Conservation (phyloP, 2,888 invertebrate genomes). For the Chydorus sphaericus region DNA sequence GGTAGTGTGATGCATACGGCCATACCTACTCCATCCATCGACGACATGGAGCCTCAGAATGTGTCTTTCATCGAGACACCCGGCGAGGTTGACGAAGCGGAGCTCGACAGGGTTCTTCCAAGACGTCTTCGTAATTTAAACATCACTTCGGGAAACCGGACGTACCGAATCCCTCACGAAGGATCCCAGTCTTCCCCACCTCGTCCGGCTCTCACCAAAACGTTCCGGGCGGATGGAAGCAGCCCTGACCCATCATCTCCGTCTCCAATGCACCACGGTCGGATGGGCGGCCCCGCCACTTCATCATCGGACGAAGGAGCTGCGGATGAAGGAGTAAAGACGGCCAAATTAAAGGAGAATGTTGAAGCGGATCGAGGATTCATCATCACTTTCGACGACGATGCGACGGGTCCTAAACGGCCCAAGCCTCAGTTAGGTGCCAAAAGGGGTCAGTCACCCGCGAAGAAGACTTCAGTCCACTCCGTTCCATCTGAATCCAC, state of each 20-base stretch:
- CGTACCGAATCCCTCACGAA: slow-evolving; percentile 51
- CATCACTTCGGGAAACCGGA: slow-evolving; percentile 73
- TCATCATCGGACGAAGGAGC: neutral
- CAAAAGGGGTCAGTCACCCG: slow-evolving; percentile 19
- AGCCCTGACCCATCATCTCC: slow-evolving; percentile 17
- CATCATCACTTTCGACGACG: slow-evolving; percentile 84
- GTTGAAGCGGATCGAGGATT: slow-evolving; percentile 50
- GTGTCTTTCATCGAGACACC: slow-evolving; percentile 75
- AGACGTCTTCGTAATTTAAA: slow-evolving; percentile 59
- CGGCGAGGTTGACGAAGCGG: slow-evolving; percentile 35
- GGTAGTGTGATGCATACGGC: slow-evolving; percentile 35
- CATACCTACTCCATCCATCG: slow-evolving; percentile 50
- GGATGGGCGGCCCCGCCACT: neutral
- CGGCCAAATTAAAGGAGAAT: slow-evolving; percentile 22
- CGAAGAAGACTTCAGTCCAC: slow-evolving; percentile 16
- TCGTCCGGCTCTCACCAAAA: slow-evolving; percentile 37
- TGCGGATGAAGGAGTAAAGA: slow-evolving; percentile 16
- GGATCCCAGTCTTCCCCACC: slow-evolving; percentile 56
- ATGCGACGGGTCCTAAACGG: slow-evolving; percentile 54
- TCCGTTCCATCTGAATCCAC: slow-evolving; percentile 9
- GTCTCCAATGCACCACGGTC: neutral
- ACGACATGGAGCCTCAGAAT: slow-evolving; percentile 85
- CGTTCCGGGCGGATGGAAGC: slow-evolving; percentile 23
- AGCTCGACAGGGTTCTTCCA: slow-evolving; percentile 24
- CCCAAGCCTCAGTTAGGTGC: slow-evolving; percentile 69